Base-by-base conservation (phyloP, 2,113 vertebrate genomes). In the Neofelis nebulosa region DNA sequence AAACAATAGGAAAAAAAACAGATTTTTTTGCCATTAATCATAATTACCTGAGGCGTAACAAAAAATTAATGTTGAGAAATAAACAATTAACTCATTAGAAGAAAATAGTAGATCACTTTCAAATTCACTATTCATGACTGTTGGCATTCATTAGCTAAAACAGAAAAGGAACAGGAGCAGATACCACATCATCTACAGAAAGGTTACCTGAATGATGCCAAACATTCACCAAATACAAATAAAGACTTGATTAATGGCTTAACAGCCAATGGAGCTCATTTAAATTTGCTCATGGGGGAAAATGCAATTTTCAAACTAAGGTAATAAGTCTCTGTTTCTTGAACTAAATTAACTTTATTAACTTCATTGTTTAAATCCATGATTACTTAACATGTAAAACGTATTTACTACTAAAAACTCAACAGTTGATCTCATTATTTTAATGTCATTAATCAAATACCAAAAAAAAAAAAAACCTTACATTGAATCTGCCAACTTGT, bases 161-260 rank as follows among this genome's bases (percentile, higher is more conserved):
- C 18, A 84, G 27, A 69, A 88, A 94, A 84, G n/a, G 8, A 31
- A 78, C 31, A 78, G 33, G 94, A 33, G 41, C 23, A 90, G 71
- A 96, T 89, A 52, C n/a, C 23, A 95, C 27, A 21, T 63, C 87
- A 96, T 90, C 95, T 94, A 96, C 5, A 57, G 41, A 96, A 90
- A 96, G 50, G 66, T 95, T 81, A 98, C 81, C 73, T 33, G 66
- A 81, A 84, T 31, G 63, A 93, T 85, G 29, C 65, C 86, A 95
- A 81, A 89, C 27, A 96, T 55, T 85, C 73, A 89, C 55, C n/a
- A 95, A 97, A 96, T 83, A 86, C 79, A 95, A 97, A 96, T 69
- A 79, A 96, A 97, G 91, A 12, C 61, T 93, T 97, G 86, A 98
- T 96, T 96, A 95, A 96, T 50, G 57, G 31, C 66, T 82, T 73